Evolutionary conservation across 2,113 vertebrate species (phyloP).

Genomic region (Arenaria interpres): DNA sequence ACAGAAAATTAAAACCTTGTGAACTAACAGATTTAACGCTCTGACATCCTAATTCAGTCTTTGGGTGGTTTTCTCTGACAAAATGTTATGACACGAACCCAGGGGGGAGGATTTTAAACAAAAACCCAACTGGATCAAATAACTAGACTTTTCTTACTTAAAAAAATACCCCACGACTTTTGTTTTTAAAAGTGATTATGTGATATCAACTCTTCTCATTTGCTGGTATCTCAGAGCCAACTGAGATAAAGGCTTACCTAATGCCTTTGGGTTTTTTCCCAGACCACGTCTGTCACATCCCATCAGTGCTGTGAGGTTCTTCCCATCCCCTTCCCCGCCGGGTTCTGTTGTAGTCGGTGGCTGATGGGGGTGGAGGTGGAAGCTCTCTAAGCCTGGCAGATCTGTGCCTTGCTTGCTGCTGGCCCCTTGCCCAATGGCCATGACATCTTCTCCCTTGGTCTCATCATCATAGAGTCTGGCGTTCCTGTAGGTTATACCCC

Average conservation of each 20-base stretch:
- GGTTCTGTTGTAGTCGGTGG: accelerated
- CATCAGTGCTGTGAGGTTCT: neutral
- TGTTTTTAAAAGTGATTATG: neutral
- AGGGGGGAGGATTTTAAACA: neutral
- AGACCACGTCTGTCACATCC: neutral
- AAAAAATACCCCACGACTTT: neutral
- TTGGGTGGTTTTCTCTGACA: neutral
- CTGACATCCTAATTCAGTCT: neutral
- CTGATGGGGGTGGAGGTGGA: neutral
- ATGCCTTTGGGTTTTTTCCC: neutral
- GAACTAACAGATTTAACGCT: neutral
- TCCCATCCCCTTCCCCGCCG: neutral
- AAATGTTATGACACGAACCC: neutral
- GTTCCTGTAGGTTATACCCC: neutral
- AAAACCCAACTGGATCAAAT: neutral
- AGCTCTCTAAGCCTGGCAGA: neutral
- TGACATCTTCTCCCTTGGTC: neutral
- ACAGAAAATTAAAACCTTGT: neutral
- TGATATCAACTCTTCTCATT: neutral
- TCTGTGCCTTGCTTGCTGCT: neutral
- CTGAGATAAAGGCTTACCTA: neutral
- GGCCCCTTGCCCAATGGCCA: neutral
- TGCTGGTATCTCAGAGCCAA: neutral
- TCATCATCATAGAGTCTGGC: accelerated
- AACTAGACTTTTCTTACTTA: neutral